Percentiles rank a stretch among this genome's conserved stretches.
phyloP scores from a whole-genome alignment of 1,140 invertebrate genomes.

The Luehdorfia chinensis region DNA sequence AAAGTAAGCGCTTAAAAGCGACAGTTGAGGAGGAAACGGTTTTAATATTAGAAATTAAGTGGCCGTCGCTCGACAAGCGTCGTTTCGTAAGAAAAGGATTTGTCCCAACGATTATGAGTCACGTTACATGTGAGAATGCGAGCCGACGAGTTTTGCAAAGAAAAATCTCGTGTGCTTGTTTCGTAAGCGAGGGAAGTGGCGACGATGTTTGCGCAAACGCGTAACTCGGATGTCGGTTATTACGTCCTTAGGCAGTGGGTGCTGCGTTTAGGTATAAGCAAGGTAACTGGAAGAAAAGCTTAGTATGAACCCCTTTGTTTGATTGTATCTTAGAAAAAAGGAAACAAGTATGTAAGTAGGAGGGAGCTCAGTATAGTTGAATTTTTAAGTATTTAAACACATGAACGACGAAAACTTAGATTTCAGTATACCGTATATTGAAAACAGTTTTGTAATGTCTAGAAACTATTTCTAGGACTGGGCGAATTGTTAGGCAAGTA shows the following conservation, averaged over 20 bases:
- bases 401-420: too few relatives aligned
- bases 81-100: constrained; percentile 25
- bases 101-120: constrained; percentile 2
- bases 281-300: background rate
- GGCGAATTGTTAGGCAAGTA: constrained; percentile 11
- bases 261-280: background rate
- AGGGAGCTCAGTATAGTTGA: too few relatives aligned
- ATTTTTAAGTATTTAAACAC: too few relatives aligned
- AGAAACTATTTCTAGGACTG: too few relatives aligned
- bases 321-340: too few relatives aligned
- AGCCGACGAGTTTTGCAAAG: constrained; percentile 30
- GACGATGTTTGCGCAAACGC: constrained; percentile 30
- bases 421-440: too few relatives aligned
- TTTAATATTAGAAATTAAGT: constrained; percentile 2
- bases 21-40: too few relatives aligned
- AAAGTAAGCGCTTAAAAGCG: too few relatives aligned
- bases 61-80: background rate
- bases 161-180: constrained; percentile 38
- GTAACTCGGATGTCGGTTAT: constrained; percentile 53
- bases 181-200: constrained; percentile 39
- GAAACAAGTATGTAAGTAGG: too few relatives aligned
- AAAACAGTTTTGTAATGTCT: too few relatives aligned
- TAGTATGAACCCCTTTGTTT: too few relatives aligned
- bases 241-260: constrained; percentile 24
- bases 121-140: constrained; percentile 19